Percentiles rank a stretch among this genome's conserved stretches.
Evolutionary conservation across 1,140 invertebrate species (phyloP).

Genomic region (Caenorhabditis latens): DNA sequence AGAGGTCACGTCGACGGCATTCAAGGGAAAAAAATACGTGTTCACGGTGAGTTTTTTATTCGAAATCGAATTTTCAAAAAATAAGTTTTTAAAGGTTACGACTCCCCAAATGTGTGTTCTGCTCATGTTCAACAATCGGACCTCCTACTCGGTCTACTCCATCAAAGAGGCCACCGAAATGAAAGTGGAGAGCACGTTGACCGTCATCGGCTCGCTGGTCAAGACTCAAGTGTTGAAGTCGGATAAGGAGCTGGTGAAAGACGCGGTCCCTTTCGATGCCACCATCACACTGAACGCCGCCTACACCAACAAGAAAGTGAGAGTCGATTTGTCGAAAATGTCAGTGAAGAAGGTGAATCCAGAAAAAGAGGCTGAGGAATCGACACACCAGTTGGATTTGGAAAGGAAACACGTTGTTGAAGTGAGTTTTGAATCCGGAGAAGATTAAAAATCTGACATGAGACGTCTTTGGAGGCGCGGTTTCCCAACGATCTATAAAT

Average conservation of each 20-base stretch:
- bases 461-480: no score
- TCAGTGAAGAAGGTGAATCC: conserved; percentile 95
- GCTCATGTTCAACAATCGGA: conserved; percentile 88
- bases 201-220: background rate
- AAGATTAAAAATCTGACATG: no score
- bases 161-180: background rate
- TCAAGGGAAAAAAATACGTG: conserved; percentile 81
- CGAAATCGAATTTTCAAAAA: background rate
- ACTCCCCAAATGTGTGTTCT: conserved; percentile 98
- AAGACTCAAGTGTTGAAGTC: background rate
- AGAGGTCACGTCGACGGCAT: conserved; percentile 95
- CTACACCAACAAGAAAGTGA: conserved; percentile 70
- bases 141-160: background rate
- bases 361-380: conserved; percentile 89
- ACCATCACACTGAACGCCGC: background rate
- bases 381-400: conserved; percentile 72
- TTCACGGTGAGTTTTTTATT: conserved; percentile 52
- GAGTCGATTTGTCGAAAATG: conserved; percentile 94
- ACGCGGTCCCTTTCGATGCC: background rate
- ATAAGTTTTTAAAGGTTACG: conserved; percentile 76
- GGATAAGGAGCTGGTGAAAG: background rate
- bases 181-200: background rate
- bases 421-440: conserved; percentile 88
- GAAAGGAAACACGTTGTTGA: conserved; percentile 99
- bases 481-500: no score